Evolutionary conservation across 2,113 vertebrate genomes (phyloP).

Genomic region (Aldabrachelys gigantea): DNA sequence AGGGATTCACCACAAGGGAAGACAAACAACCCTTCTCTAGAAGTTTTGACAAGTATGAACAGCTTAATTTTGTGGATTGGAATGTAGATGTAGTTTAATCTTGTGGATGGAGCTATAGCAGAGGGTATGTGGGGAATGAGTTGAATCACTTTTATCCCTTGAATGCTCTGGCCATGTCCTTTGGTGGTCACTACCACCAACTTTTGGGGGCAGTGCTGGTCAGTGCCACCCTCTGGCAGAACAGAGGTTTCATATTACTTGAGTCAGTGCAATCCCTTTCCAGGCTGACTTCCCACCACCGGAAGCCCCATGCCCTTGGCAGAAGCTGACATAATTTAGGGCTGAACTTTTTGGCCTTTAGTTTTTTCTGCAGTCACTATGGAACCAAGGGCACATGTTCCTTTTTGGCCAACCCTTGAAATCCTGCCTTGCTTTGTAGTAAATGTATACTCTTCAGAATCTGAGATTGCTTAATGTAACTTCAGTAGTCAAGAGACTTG

Average conservation of each 20-base stretch:
- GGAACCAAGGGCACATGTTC: neutral
- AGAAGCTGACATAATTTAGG: neutral
- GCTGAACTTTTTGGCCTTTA: neutral
- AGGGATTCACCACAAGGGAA: neutral
- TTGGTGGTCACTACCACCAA: neutral
- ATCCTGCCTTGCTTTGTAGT: neutral
- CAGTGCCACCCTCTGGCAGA: neutral
- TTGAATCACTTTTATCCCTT: neutral
- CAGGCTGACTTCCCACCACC: neutral
- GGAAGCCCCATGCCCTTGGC: neutral
- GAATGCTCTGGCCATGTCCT: accelerated
- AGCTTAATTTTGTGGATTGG: neutral
- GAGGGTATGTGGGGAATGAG: accelerated
- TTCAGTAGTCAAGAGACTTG: neutral
- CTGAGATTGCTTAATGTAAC: neutral
- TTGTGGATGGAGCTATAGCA: neutral
- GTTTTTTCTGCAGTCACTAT: neutral
- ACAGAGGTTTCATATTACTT: neutral
- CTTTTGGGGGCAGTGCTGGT: neutral
- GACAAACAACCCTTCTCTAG: neutral
- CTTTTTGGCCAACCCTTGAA: neutral
- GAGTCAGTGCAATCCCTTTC: neutral
- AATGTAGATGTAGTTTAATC: neutral
- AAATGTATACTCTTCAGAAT: neutral
- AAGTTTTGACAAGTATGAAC: neutral